Evolutionary conservation across 2,113 vertebrate genomes (phyloP).

Genomic region (Ailurus styani): DNA sequence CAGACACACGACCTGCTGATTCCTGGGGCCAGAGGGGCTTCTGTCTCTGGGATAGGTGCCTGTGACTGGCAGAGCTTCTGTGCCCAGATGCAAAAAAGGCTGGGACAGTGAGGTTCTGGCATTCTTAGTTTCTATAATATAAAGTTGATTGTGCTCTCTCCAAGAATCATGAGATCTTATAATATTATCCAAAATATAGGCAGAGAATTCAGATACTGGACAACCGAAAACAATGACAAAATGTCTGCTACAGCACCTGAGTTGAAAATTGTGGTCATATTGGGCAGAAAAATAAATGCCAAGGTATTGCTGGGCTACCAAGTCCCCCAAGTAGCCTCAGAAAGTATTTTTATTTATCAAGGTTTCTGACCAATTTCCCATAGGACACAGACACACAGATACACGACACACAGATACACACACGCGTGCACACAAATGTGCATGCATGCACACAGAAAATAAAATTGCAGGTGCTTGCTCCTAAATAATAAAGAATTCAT

Average conservation of each 20-base stretch:
- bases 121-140: neutral
- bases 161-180: neutral
- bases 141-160: neutral
- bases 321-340: neutral
- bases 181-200: neutral
- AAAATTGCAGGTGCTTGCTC: neutral
- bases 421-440: too few species aligned
- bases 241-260: neutral
- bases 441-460: fast-evolving
- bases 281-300: neutral
- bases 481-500: neutral
- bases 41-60: neutral
- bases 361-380: neutral
- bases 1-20: neutral
- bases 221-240: neutral
- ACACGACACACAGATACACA: neutral
- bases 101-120: neutral
- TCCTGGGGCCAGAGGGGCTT: neutral
- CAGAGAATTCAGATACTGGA: neutral
- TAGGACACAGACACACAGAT: neutral
- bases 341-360: neutral
- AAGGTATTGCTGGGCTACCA: neutral
- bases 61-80: neutral
- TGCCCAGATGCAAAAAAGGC: neutral
- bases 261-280: neutral